Conservation (phyloP, 2,797 vertebrate genomes). For the Rhynchonycteris naso region DNA sequence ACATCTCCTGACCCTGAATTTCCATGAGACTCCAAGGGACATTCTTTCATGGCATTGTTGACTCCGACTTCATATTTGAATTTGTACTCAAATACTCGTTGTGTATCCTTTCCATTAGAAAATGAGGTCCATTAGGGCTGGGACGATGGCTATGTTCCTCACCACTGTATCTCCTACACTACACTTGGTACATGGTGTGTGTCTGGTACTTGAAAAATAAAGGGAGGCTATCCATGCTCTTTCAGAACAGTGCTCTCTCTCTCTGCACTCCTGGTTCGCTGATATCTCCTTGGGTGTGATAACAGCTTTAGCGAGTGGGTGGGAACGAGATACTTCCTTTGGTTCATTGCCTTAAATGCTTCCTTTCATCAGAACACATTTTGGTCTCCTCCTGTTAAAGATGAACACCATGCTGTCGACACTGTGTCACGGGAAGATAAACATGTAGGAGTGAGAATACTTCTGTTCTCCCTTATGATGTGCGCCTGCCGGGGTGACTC, state of each 20-base stretch:
- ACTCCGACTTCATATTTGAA: background rate
- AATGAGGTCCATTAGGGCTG: background rate
- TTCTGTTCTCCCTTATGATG: constrained; percentile 51
- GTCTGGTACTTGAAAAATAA: background rate
- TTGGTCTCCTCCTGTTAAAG: background rate
- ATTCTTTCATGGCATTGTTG: background rate
- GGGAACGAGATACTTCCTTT: background rate
- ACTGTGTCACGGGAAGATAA: background rate
- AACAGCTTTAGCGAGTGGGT: background rate
- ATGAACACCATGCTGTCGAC: background rate
- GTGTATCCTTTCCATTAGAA: background rate
- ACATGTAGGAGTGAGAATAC: background rate
- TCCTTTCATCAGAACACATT: constrained; percentile 38
- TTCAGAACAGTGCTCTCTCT: background rate
- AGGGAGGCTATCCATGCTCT: background rate
- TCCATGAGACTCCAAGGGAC: background rate
- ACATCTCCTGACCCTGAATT: background rate
- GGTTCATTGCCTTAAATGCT: background rate
- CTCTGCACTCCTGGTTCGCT: background rate
- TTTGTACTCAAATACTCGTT: background rate
- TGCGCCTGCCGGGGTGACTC: background rate
- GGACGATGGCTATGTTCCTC: background rate
- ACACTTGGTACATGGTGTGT: background rate
- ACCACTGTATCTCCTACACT: background rate
- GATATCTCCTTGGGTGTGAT: background rate